Evolutionary conservation across 2,888 invertebrate species (phyloP).

Genomic region (Hoplodrina ambigua): DNA sequence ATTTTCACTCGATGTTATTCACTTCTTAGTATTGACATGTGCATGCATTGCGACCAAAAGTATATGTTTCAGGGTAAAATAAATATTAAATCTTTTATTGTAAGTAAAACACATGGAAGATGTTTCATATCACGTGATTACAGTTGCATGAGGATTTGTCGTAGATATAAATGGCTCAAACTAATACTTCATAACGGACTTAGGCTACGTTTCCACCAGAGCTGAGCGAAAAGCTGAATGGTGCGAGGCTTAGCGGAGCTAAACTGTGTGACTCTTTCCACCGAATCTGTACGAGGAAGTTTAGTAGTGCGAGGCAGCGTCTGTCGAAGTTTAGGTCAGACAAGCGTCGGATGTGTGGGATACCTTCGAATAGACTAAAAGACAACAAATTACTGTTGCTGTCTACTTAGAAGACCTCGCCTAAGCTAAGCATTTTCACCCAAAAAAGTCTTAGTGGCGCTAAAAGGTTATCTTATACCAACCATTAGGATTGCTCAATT

Average conservation of each 20-base stretch:
- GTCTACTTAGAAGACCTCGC: not conserved
- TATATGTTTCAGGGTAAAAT: slow-evolving; percentile 49
- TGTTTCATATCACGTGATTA: slow-evolving; percentile 26
- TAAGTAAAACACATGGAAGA: slow-evolving; percentile 30
- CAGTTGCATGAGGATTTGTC: slow-evolving; percentile 14
- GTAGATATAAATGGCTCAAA: slow-evolving; percentile 27
- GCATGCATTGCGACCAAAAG: slow-evolving; percentile 40
- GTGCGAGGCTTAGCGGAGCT: too few species aligned
- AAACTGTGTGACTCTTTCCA: too few species aligned
- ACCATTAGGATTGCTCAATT: too few species aligned
- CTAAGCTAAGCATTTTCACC: not conserved
- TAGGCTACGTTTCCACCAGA: not conserved
- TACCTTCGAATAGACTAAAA: not conserved
- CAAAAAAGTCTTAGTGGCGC: too few species aligned
- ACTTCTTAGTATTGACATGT: slow-evolving; percentile 28
- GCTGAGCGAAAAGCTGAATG: not conserved
- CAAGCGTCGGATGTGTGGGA: not conserved
- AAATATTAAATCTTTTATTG: slow-evolving; percentile 27
- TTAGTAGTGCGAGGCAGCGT: not conserved
- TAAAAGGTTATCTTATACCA: too few species aligned
- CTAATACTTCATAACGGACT: slow-evolving; percentile 31
- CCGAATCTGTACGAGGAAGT: too few species aligned
- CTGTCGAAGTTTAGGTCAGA: not conserved
- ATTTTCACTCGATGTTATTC: slow-evolving; percentile 30
- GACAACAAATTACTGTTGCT: not conserved